Conservation (phyloP, 2,888 invertebrate genomes). For the Drosophila yooni region DNA sequence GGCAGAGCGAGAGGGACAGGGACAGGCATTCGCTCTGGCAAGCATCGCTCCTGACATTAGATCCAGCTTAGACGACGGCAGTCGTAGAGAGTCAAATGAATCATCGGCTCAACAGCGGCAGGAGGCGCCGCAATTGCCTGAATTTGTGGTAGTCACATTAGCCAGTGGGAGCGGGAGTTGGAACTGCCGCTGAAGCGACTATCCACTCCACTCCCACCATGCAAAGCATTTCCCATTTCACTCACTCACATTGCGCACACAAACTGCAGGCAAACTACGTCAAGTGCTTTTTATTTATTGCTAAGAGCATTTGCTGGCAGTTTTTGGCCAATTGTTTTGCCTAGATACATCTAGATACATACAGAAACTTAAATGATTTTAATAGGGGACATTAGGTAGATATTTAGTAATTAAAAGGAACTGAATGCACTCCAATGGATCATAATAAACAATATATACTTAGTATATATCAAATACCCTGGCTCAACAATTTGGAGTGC, state of each 20-base stretch:
- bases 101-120: slow-evolving; percentile 68
- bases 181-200: slow-evolving; percentile 6
- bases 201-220: neutral
- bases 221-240: neutral
- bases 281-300: slow-evolving; percentile 54
- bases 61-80: slow-evolving; percentile 53
- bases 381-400: neutral
- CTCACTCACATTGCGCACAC: slow-evolving; percentile 38
- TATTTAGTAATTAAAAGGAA: neutral
- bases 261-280: slow-evolving; percentile 57
- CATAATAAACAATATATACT: neutral
- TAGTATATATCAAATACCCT: neutral
- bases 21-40: slow-evolving; percentile 10
- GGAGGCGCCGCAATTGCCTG: slow-evolving; percentile 60
- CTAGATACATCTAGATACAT: neutral
- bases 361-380: neutral
- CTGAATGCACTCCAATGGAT: neutral
- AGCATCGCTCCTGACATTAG: slow-evolving; percentile 48
- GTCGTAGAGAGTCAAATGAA: slow-evolving; percentile 62
- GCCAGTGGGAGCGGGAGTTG: slow-evolving; percentile 22
- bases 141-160: slow-evolving; percentile 61
- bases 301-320: slow-evolving; percentile 19
- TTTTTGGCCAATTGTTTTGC: neutral
- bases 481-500: neutral
- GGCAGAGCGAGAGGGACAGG: neutral